phyloP scores from a whole-genome alignment of 37 sponge, comb jelly and placozoan genomes.

The Eunapius fragilis region DNA sequence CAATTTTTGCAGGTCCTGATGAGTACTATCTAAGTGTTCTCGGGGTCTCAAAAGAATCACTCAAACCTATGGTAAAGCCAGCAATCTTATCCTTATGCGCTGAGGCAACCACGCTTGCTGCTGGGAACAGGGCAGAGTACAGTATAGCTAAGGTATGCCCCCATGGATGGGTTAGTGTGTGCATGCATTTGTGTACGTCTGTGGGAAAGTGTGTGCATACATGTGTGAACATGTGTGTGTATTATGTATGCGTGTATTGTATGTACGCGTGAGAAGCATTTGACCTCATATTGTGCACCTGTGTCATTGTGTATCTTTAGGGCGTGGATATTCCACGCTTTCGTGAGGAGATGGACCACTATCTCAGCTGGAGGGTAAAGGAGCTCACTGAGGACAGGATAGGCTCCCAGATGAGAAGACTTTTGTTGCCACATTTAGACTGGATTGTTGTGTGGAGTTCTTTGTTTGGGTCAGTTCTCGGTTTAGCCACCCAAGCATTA shows the following conservation, averaged over 20 bases:
- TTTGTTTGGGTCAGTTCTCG: slow-evolving; percentile 61
- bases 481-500: slow-evolving; percentile 53
- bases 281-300: too few relatives aligned
- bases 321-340: slow-evolving; percentile 49
- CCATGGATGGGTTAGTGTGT: not conserved
- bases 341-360: slow-evolving; percentile 73
- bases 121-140: not conserved
- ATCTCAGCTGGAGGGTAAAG: slow-evolving; percentile 50
- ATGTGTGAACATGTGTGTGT: not conserved
- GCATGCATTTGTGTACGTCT: not conserved
- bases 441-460: slow-evolving; percentile 84
- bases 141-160: slow-evolving; percentile 1
- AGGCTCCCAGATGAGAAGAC: slow-evolving; percentile 34
- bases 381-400: slow-evolving; percentile 40
- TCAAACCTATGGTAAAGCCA: slow-evolving; percentile 68
- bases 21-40: slow-evolving; percentile 48
- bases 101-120: slow-evolving; percentile 61
- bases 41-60: slow-evolving; percentile 41
- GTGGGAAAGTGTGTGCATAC: too few relatives aligned
- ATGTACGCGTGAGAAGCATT: too few relatives aligned
- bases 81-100: slow-evolving; percentile 79
- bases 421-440: slow-evolving; percentile 61
- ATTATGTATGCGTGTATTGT: not conserved
- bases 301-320: not conserved
- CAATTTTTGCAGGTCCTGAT: slow-evolving; percentile 53